phyloP scores from a whole-genome alignment of 2,113 vertebrate genomes.

The Pelecanus crispus region DNA sequence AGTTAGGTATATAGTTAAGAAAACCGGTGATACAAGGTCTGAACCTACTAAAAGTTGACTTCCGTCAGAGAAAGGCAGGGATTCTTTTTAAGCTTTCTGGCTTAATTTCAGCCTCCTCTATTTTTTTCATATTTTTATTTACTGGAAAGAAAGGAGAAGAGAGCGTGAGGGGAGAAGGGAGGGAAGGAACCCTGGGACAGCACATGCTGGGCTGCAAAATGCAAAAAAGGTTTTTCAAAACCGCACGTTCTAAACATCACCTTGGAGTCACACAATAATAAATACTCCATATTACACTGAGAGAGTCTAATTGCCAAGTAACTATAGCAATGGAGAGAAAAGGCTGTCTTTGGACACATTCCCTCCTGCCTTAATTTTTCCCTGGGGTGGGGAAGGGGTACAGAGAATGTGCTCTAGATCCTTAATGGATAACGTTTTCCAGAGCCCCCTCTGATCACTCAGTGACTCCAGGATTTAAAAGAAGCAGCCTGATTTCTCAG shows the following conservation, averaged over 20 bases:
- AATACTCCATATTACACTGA: background rate
- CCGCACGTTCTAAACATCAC: background rate
- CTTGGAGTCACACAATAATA: conserved; percentile 40
- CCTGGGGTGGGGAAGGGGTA: conserved; percentile 41
- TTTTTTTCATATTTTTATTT: conserved; percentile 17
- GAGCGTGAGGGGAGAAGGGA: background rate
- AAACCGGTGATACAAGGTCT: background rate
- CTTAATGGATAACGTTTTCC: conserved; percentile 41
- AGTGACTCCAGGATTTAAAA: conserved; percentile 32
- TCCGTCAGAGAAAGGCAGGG: conserved; percentile 1
- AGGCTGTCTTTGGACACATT: conserved; percentile 18
- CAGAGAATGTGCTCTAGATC: conserved; percentile 52
- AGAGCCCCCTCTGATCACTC: conserved; percentile 53
- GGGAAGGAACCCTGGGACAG: background rate
- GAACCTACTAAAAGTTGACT: background rate
- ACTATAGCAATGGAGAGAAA: conserved; percentile 28
- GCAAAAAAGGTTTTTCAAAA: background rate
- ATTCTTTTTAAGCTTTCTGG: conserved; percentile 4
- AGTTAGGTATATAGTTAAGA: background rate
- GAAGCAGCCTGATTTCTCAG: conserved; percentile 2
- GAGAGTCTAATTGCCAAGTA: conserved; percentile 2
- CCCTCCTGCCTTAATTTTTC: conserved; percentile 39
- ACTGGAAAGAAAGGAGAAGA: conserved; percentile 18
- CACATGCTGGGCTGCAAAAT: background rate
- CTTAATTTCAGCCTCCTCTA: background rate